These are phyloP conservation scores for Anas flavirostris DNA, from an alignment of 2,797 vertebrate species.

Conservation along the genomic window DNA sequence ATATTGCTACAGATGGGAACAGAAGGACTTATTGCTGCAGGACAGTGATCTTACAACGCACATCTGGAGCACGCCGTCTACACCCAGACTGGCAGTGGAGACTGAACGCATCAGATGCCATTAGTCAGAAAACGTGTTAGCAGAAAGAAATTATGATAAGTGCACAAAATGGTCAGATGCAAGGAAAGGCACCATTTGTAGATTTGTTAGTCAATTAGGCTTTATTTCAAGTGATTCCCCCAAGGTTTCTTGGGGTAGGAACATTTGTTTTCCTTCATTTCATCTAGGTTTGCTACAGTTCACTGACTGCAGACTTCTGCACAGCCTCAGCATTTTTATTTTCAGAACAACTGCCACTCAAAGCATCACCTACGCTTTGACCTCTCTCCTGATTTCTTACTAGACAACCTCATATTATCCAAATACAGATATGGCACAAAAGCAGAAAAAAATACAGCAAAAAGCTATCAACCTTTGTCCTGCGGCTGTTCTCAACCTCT, in stretches of 20 bases:
- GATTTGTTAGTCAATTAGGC: slow-evolving; percentile 66
- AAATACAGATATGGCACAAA: background rate
- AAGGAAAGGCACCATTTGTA: slow-evolving; percentile 65
- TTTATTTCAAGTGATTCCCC: slow-evolving; percentile 54
- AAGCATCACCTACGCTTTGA: background rate
- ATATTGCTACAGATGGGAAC: slow-evolving; percentile 35
- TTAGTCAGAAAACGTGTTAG: slow-evolving; percentile 29
- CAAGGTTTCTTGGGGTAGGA: slow-evolving; percentile 46
- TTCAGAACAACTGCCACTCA: background rate
- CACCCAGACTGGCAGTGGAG: slow-evolving; percentile 23
- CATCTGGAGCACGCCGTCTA: slow-evolving; percentile 20
- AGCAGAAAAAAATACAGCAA: background rate
- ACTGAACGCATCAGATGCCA: slow-evolving; percentile 3
- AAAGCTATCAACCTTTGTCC: slow-evolving; percentile 45
- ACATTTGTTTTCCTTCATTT: slow-evolving; percentile 41
- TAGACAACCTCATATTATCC: slow-evolving; percentile 1
- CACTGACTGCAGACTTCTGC: background rate
- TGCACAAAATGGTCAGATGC: slow-evolving; percentile 16
- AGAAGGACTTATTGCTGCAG: slow-evolving; percentile 49
- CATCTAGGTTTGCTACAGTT: slow-evolving; percentile 12
- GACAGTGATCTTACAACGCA: slow-evolving; percentile 34
- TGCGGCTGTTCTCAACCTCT: slow-evolving; percentile 44
- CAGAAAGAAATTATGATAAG: slow-evolving; percentile 29
- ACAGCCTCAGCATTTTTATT: background rate
- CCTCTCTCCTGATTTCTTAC: slow-evolving; percentile 6